phyloP scores from a whole-genome alignment of 2,113 vertebrate genomes.

The Polyodon spathula region DNA sequence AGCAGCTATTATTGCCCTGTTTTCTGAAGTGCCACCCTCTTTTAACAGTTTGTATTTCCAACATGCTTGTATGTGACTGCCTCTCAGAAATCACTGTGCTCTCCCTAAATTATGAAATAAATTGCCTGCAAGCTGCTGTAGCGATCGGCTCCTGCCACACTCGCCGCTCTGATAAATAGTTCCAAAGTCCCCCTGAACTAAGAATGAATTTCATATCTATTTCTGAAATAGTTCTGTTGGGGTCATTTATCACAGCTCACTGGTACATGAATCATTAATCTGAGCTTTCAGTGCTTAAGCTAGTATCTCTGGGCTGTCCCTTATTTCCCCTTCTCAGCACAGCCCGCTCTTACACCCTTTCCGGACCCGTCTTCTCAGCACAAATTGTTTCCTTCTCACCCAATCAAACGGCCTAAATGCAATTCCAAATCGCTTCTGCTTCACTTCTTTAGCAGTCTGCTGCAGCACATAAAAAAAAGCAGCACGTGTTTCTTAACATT shows the following conservation, averaged over 20 bases:
- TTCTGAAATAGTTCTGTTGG: not conserved
- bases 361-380: not conserved
- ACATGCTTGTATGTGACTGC: too few relatives aligned
- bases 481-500: too few relatives aligned
- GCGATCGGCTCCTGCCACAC: too few relatives aligned
- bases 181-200: not conserved
- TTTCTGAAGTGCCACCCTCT: too few relatives aligned
- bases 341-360: not conserved
- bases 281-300: not conserved
- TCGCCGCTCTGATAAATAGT: not conserved
- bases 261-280: slow-evolving; percentile 11
- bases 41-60: too few relatives aligned
- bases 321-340: not conserved
- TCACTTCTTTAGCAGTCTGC: not conserved
- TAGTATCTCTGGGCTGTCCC: not conserved
- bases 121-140: too few relatives aligned
- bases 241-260: slow-evolving; percentile 11
- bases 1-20: too few relatives aligned
- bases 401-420: not conserved
- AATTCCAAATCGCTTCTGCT: not conserved
- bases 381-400: not conserved
- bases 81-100: too few relatives aligned
- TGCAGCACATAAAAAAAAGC: too few relatives aligned
- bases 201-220: slow-evolving; percentile 5
- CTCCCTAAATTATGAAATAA: too few relatives aligned